Base-by-base conservation (phyloP, 2,888 invertebrate genomes). In the Brassicogethes aeneus region DNA sequence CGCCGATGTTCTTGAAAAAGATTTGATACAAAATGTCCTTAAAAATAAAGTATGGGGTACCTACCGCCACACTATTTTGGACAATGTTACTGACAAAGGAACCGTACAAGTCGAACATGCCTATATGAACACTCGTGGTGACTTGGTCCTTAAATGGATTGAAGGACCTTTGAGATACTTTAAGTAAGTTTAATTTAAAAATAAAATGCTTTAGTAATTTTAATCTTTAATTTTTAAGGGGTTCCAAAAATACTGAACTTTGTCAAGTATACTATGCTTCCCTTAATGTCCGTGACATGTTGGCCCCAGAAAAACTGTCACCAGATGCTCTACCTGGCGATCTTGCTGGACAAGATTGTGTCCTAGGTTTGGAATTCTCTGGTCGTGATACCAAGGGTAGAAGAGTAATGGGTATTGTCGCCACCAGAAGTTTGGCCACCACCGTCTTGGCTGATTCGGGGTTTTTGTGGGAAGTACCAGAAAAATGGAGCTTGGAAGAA, bases 261-360 rank as follows among this genome's bases (percentile, higher is more conserved):
- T 94, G 93, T 70, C 77, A 76, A 48, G 93, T 95, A 10, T 88
- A 93, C 69, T 95, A 89, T 70, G 88, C 94, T 1, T 89, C 95
- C 31, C 79, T 97, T 45, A 97, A 97, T 72, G 97, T 97, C 85
- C 82, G 96, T 52, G 97, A 99, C 70, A 99, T 99, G 97, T 71
- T 97, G 61, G 95, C 96, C 16, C 92, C 92, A 15, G 97, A 96
- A 55, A 95, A 96, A 72, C 76, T 97, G 47, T 90, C 96, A 39
- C 93, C 95, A 17, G 97, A 97, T 72, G 94, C 96, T 36, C 77
- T 97, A 43, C 97, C 97, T 10, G 93, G 92, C 43, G 80, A 86
- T 62, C 72, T 88, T 46, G 87, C 87, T 33, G 83, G 81, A 45
- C 77, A 88, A 73, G 97, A 97, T 54, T 96, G 96, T 68, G 86